phyloP scores from a whole-genome alignment of 2,113 vertebrate genomes.

The Puffinus mauretanicus region DNA sequence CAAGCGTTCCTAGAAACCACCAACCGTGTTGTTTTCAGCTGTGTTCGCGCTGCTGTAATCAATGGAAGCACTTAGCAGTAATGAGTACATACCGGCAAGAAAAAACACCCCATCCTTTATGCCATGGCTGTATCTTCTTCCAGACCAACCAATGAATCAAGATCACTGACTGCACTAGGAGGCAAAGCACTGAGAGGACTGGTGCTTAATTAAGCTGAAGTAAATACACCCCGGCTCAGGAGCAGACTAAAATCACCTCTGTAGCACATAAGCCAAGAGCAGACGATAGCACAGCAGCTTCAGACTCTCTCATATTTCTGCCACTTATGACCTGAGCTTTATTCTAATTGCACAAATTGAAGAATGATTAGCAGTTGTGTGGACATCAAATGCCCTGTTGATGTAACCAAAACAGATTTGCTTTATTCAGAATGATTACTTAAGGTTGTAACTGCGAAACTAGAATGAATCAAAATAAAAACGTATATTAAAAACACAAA shows the following conservation, averaged over 20 bases:
- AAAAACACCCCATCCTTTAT: constrained; percentile 27
- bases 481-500: constrained; percentile 1
- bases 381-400: constrained; percentile 21
- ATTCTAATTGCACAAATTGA: constrained; percentile 43
- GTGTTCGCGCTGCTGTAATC: constrained; percentile 39
- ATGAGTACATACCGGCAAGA: constrained; percentile 16
- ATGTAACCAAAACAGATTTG: constrained; percentile 21
- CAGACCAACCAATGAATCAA: constrained; percentile 35
- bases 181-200: neutral
- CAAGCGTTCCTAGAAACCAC: constrained; percentile 23
- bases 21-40: constrained; percentile 53
- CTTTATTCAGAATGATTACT: constrained; percentile 26
- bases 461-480: constrained; percentile 37
- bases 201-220: constrained; percentile 36
- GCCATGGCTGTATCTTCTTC: constrained; percentile 19
- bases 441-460: constrained; percentile 15
- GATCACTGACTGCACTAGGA: neutral
- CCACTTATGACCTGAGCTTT: constrained; percentile 5
- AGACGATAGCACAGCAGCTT: neutral
- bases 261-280: neutral
- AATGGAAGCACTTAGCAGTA: constrained; percentile 46
- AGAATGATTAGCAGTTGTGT: constrained; percentile 44
- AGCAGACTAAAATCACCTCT: neutral
- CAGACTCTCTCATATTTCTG: neutral
- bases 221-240: neutral